Evolutionary conservation across 92 coral and sea anemone species (phyloP), one percentile per base, ranked within the genome.

Genomic region (Chrysogorgia sp.): DNA sequence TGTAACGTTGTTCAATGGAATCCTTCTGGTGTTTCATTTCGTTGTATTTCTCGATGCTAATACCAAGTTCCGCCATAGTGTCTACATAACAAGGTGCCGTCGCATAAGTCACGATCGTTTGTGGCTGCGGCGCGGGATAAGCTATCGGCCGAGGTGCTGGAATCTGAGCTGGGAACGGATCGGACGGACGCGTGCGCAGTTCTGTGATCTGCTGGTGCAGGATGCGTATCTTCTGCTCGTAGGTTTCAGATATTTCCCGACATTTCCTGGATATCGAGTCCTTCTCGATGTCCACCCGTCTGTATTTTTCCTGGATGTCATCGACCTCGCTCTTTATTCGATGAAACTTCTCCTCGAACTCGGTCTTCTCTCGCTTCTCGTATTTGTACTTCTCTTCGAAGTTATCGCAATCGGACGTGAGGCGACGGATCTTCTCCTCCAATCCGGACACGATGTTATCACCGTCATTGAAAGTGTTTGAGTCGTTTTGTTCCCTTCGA

Each of bases 1-100:
- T 69, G 41, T 69, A 69, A 22, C 76, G 26, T 12, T 69, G 76
- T 41, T 69, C 76, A 49, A 69, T 69, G 40, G 76, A 69, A 24
- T 69, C 76, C 48, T 52, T 45, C 60, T 69, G 76, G 22, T 69
- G 76, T 22, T 69, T 69, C 76, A 69, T 69, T 22, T 69, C 76
- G 34, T 69, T 69, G 48, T 69, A 69, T 49, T 49, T 69, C 23
- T 69, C 76, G 26, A 69, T 43, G 37, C 59, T 69, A 3, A 69
- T 69, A 22, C 76, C 76, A 26, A 69, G 37, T 43, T 69, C 76
- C 8, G 32, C 37, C 76, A 69, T 69, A 17, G 76, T 69, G 43
- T 69, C 76, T 12, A 69, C 32, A 19, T 23, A 69, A 29, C 41
- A 69, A 23, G 76, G 76, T 2, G 60, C 35, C 2, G 37, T 69